Conservation (phyloP, 2,797 vertebrate species). For the Falco cherrug region DNA sequence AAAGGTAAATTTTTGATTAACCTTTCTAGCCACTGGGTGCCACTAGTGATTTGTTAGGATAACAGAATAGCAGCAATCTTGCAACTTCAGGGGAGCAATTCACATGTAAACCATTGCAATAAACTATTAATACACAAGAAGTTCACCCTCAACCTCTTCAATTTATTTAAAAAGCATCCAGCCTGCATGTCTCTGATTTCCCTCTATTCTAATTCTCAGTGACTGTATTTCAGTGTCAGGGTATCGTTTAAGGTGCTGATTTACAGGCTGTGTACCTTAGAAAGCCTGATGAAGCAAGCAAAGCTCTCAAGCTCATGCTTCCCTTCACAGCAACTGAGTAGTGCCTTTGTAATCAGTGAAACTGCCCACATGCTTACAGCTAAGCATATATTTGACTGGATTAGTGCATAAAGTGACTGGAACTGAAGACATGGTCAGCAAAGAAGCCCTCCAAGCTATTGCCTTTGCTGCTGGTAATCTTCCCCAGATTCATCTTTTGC, state of each 20-base stretch:
- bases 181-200: neutral
- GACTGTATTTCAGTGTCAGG: neutral
- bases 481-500: neutral
- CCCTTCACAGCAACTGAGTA: neutral
- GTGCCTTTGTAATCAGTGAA: neutral
- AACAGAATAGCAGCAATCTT: conserved; percentile 19
- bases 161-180: neutral
- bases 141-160: neutral
- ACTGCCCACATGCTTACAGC: neutral
- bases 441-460: neutral
- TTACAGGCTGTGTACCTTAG: neutral
- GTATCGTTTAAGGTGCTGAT: neutral
- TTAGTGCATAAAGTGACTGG: neutral
- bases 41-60: conserved; percentile 61
- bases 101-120: neutral
- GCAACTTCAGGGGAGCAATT: neutral
- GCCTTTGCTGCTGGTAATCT: neutral
- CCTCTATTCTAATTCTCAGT: neutral
- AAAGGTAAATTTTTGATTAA: conserved; percentile 54
- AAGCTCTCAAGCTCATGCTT: neutral
- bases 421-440: neutral
- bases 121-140: neutral
- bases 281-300: neutral
- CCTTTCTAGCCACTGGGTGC: conserved; percentile 70
- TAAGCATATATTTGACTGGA: neutral